Percentiles rank a stretch among this genome's conserved stretches.
These are phyloP conservation scores for Eueremaeus valkanovi DNA, from an alignment of 2,888 invertebrate species.

Conservation along the genomic window DNA sequence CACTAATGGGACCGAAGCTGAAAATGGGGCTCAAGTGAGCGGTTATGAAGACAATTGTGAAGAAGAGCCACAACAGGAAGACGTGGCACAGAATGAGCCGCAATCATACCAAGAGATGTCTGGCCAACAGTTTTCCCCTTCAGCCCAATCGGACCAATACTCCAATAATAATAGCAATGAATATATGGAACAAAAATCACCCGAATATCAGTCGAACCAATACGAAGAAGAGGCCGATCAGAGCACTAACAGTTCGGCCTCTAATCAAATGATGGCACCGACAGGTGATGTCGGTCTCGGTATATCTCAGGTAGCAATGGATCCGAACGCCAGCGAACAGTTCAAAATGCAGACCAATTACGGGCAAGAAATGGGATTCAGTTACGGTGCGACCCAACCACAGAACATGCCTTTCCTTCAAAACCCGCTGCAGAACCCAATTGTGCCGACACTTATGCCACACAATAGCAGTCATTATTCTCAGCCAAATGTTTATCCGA, in stretches of 20 bases:
- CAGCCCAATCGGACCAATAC: not conserved
- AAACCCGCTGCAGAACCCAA: conserved; percentile 21
- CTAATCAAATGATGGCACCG: not conserved
- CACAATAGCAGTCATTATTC: not conserved
- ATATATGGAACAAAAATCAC: conserved; percentile 49
- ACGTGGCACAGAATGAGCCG: not conserved
- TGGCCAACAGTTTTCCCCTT: not conserved
- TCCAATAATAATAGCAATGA: not conserved
- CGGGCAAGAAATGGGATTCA: not conserved
- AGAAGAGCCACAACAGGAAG: not conserved
- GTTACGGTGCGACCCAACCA: not conserved
- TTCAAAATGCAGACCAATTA: conserved; percentile 1
- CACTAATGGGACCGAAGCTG: not conserved
- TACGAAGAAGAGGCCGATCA: not conserved
- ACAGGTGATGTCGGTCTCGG: not conserved
- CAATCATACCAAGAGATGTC: not conserved
- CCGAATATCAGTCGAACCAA: conserved; percentile 45
- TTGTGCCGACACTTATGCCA: not conserved
- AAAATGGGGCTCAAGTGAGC: not conserved
- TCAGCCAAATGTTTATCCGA: not conserved
- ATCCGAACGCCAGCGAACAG: not conserved
- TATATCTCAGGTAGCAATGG: not conserved
- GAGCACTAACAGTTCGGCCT: not conserved
- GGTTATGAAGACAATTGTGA: not conserved
- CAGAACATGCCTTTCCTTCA: not conserved